phyloP scores from a whole-genome alignment of 1,140 invertebrate genomes.

The Cotesia vestalis region DNA sequence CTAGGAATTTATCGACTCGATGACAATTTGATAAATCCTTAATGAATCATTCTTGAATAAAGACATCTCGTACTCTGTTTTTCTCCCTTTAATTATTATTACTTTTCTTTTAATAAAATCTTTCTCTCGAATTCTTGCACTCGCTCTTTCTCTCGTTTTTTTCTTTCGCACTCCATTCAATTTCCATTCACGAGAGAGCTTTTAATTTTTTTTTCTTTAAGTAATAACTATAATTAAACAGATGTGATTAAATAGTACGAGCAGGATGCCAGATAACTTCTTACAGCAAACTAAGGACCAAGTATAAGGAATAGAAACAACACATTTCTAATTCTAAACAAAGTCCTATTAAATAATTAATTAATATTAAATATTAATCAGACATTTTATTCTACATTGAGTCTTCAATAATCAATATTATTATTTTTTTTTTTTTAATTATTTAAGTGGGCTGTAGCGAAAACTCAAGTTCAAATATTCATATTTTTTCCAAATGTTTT shows the following conservation, averaged over 20 bases:
- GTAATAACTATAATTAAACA: background rate
- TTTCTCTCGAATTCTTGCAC: background rate
- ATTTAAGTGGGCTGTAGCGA: constrained; percentile 39
- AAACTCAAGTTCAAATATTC: constrained; percentile 56
- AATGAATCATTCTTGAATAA: background rate
- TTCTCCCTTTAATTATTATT: background rate
- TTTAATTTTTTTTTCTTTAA: constrained; percentile 26
- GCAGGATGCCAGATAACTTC: too few relatives aligned
- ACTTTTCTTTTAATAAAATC: background rate
- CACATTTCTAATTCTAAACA: too few relatives aligned
- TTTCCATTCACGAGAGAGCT: constrained; percentile 20
- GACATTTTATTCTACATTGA: too few relatives aligned
- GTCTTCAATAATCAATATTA: constrained; percentile 20
- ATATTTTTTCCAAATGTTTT: constrained; percentile 53
- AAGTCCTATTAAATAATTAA: too few relatives aligned
- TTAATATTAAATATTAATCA: too few relatives aligned
- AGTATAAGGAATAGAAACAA: too few relatives aligned
- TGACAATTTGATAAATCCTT: too few relatives aligned
- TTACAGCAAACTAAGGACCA: too few relatives aligned
- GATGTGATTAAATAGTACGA: too few relatives aligned
- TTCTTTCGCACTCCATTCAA: constrained; percentile 13
- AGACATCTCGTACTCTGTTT: background rate
- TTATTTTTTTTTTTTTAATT: constrained; percentile 32
- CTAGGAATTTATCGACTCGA: too few relatives aligned
- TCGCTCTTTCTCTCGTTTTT: constrained; percentile 10